Evolutionary conservation across 92 coral and sea anemone species (phyloP).

Genomic region (Paramuricea clavata): DNA sequence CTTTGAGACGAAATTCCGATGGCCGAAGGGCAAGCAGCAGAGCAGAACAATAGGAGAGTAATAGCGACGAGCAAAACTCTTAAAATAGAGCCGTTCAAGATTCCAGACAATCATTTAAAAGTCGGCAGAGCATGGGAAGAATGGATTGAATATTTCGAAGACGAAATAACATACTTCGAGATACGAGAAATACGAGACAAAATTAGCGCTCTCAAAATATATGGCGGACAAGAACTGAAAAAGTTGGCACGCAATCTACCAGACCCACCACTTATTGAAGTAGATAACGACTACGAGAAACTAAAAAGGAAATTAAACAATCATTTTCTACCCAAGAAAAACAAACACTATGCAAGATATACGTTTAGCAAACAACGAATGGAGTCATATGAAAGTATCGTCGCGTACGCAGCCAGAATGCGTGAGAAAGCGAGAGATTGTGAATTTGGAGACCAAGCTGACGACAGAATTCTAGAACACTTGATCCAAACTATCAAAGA

Average conservation of each 20-base stretch:
- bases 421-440: constrained; percentile 70
- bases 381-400: constrained; percentile 49
- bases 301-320: constrained; percentile 53
- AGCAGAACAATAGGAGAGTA: constrained; percentile 21
- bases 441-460: constrained; percentile 57
- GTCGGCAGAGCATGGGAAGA: constrained; percentile 74
- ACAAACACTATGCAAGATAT: constrained; percentile 74
- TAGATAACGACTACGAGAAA: constrained; percentile 61
- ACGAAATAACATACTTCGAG: constrained; percentile 71
- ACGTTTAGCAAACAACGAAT: constrained; percentile 58
- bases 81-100: constrained; percentile 61
- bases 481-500: constrained; percentile 73
- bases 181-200: constrained; percentile 62
- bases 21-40: neutral
- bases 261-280: constrained; percentile 48
- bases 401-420: constrained; percentile 67
- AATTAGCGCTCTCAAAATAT: constrained; percentile 69
- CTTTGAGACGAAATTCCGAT: too few species aligned
- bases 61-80: constrained; percentile 52
- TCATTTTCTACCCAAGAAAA: constrained; percentile 66
- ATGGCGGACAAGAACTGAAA: constrained; percentile 72
- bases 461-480: constrained; percentile 76
- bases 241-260: constrained; percentile 23
- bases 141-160: constrained; percentile 79
- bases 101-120: constrained; percentile 70